These are phyloP conservation scores for Bursaphelenchus okinawaensis DNA, from an alignment of 2,888 invertebrate species.

Conservation along the genomic window DNA sequence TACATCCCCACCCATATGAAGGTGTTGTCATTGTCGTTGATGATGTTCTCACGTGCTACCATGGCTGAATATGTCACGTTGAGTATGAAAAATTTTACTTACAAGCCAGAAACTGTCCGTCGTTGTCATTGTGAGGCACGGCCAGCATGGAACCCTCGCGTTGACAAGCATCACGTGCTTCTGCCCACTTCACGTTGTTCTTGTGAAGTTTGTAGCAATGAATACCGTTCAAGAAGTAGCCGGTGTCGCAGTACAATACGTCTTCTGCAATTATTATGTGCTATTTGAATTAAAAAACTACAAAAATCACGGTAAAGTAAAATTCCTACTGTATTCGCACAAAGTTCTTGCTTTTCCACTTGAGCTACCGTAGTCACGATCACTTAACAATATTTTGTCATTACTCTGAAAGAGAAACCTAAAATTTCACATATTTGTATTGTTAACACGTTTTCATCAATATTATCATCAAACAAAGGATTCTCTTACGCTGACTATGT, in stretches of 20 bases:
- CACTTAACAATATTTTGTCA: too few species aligned
- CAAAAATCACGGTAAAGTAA: too few species aligned
- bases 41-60: neutral
- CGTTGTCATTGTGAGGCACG: neutral
- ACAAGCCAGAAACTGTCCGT: neutral
- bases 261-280: conserved; percentile 1
- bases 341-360: conserved; percentile 8
- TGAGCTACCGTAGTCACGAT: too few species aligned
- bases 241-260: neutral
- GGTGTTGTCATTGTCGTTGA: neutral
- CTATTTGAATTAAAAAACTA: neutral
- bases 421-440: too few species aligned
- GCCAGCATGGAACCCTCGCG: conserved; percentile 2
- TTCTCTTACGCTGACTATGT: neutral
- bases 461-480: too few species aligned
- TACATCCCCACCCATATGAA: conserved; percentile 8
- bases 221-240: neutral
- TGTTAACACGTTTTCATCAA: too few species aligned
- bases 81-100: neutral
- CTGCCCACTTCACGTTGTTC: neutral
- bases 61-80: neutral
- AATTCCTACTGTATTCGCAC: conserved; percentile 6
- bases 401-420: too few species aligned
- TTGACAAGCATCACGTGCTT: conserved; percentile 1
- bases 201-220: conserved; percentile 7